These are phyloP conservation scores for Oreochromis aureus DNA, from an alignment of 2,113 vertebrate genomes.

Conservation along the genomic window DNA sequence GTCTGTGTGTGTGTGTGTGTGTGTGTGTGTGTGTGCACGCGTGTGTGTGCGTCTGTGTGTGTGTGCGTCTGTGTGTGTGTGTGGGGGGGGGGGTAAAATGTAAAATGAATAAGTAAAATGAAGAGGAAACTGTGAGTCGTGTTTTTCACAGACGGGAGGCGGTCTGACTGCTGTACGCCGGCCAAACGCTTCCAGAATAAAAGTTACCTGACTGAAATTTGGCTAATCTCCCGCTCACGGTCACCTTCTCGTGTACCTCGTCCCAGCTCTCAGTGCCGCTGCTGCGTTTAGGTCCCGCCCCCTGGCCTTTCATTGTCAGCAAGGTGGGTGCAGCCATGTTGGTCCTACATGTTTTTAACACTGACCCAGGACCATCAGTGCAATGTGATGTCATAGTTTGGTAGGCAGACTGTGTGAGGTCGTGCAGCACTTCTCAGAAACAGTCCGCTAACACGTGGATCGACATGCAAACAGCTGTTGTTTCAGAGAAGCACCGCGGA, in stretches of 20 bases:
- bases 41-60: rapidly evolving
- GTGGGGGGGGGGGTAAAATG: too few species aligned
- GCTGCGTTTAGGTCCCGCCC: background rate
- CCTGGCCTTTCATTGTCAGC: background rate
- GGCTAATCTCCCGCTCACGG: rapidly evolving
- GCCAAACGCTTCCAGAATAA: background rate
- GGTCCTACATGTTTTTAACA: background rate
- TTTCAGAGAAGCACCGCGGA: background rate
- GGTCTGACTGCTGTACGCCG: background rate
- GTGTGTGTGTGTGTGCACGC: too few species aligned
- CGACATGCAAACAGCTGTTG: background rate
- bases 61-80: background rate
- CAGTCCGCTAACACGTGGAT: background rate
- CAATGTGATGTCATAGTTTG: background rate
- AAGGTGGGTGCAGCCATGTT: background rate
- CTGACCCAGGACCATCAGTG: background rate
- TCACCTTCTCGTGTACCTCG: background rate
- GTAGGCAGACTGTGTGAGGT: rapidly evolving
- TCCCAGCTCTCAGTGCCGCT: background rate
- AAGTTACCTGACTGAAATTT: background rate
- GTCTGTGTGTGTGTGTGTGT: too few species aligned
- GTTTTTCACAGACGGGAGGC: background rate
- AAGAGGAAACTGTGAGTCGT: background rate
- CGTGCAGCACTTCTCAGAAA: background rate
- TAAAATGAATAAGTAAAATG: background rate